Base-by-base conservation (phyloP, 2,888 invertebrate species). In the Drosophila gaucha region DNA sequence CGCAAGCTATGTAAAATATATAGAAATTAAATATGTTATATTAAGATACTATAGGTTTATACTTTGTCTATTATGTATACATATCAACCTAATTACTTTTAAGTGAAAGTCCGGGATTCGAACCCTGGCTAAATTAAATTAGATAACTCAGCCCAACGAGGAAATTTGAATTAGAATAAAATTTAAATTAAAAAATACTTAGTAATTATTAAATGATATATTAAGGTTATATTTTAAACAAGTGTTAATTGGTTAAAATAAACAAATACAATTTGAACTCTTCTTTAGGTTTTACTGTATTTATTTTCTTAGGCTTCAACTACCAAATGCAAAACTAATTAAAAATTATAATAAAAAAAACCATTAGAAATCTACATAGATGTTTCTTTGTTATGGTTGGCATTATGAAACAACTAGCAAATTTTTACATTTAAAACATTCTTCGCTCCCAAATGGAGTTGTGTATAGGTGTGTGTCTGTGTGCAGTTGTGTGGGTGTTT, bases 381-480 rank as follows among this genome's bases (percentile, higher is more conserved):
- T 71, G 51, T 68, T 54, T n/a, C 20, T 58, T 68, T 55, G 36
- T 67, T 55, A 63, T 67, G 67, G 30, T 56, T 52, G 36, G 58
- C 35, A 52, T 58, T 46, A 59, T 72, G 58, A 56, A 52, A 38
- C 38, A 56, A 57, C 38, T 57, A 22, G 14, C 24, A 77, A 62
- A 77, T 60, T 78, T 68, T 78, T 67, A 77, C 68, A 65, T 39
- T 50, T 68, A 58, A 78, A 55, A 59, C 67, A 70, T 84, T 79
- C 74, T 80, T 84, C 60, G 77, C 58, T 57, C 57, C 65, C 46
- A 43, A 60, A 54, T 41, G 36, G 58, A 44, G 43, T 30, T 39
- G 18, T 16, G n/a, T 44, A n/a, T 16, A 28, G 22, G 22, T 16
- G 16, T 36, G 22, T 28, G 12, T 14, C 16, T 24, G 8, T 14